Conservation (phyloP, 2,888 invertebrate genomes). For the Drosophila cracens region DNA sequence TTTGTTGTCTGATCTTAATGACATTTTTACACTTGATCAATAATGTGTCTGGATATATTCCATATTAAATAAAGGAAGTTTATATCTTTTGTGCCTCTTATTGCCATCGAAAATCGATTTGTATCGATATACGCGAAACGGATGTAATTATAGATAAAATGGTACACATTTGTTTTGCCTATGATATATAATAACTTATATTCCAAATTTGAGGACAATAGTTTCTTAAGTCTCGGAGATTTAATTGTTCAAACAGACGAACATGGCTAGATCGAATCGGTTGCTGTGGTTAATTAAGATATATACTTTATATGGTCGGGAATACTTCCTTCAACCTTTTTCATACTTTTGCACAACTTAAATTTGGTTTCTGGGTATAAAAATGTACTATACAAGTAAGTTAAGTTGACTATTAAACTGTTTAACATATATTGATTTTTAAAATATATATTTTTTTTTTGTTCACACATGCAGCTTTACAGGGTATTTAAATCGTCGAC, state of each 20-base stretch:
- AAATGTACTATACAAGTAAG: background rate
- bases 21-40: background rate
- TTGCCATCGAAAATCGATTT: background rate
- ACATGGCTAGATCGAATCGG: background rate
- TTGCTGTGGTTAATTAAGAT: background rate
- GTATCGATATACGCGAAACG: background rate
- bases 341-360: background rate
- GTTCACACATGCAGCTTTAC: background rate
- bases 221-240: rapidly evolving
- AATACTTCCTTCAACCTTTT: background rate
- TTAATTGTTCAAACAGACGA: background rate
- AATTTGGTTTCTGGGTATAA: background rate
- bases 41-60: background rate
- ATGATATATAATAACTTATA: background rate
- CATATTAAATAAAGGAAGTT: background rate
- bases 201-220: background rate
- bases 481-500: background rate
- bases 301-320: background rate
- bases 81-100: background rate
- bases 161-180: no score
- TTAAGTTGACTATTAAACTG: background rate
- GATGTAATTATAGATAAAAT: background rate
- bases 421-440: no score
- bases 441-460: background rate
- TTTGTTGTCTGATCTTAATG: no score